Conservation (phyloP, 1,140 invertebrate species). For the Drosophila guanche region DNA sequence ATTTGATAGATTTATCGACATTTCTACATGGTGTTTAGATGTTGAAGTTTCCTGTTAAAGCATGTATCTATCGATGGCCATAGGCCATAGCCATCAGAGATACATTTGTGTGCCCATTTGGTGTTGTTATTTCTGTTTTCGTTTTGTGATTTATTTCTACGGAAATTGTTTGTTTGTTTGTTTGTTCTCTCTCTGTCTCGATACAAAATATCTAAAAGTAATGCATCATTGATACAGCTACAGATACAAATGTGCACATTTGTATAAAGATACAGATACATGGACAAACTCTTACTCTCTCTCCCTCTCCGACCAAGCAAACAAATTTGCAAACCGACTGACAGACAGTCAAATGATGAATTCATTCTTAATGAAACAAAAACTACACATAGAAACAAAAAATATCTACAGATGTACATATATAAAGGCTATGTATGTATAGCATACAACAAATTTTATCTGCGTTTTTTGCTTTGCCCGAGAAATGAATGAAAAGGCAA, state of each 20-base stretch:
- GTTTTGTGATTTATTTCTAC: background rate
- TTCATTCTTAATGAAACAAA: conserved; percentile 79
- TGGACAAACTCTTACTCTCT: conserved; percentile 1
- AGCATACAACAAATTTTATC: conserved; percentile 67
- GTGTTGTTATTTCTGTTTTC: conserved; percentile 16
- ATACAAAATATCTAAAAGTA: conserved; percentile 28
- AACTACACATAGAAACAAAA: conserved; percentile 29
- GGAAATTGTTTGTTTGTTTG: conserved; percentile 32
- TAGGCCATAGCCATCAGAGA: background rate
- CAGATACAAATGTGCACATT: conserved; percentile 1
- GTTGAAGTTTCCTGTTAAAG: too few relatives aligned
- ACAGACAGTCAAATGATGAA: conserved; percentile 42
- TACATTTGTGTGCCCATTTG: conserved; percentile 13
- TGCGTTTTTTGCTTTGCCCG: conserved; percentile 33
- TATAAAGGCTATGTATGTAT: conserved; percentile 29
- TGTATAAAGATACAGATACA: conserved; percentile 9
- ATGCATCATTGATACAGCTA: conserved; percentile 36
- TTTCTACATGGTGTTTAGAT: too few relatives aligned
- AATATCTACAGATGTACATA: conserved; percentile 6
- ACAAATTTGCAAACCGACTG: conserved; percentile 16
- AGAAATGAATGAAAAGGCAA: conserved; percentile 73
- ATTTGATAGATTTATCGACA: too few relatives aligned
- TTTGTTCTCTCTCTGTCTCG: background rate
- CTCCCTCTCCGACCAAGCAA: conserved; percentile 32
- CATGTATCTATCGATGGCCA: too few relatives aligned